phyloP scores from a whole-genome alignment of 2,113 vertebrate genomes.

The Ochotona princeps region DNA sequence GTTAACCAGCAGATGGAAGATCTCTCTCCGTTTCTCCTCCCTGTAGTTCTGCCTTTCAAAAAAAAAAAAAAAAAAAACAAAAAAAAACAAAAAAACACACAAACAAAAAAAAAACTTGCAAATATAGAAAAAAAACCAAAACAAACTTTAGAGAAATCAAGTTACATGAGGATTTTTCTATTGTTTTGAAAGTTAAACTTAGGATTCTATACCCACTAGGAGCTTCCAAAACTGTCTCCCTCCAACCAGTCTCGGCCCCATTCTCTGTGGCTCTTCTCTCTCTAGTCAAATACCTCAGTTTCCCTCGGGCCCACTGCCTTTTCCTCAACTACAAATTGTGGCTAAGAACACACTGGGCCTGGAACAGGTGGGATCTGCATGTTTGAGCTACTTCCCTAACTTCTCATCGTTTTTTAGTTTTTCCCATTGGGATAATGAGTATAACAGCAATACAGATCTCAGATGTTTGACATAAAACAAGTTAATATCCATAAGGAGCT shows the following conservation, averaged over 20 bases:
- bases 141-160: not conserved
- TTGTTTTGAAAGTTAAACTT: constrained; percentile 39
- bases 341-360: not conserved
- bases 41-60: too few species aligned
- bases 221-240: not conserved
- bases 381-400: constrained; percentile 27
- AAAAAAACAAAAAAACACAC: too few species aligned
- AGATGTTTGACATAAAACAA: constrained; percentile 50
- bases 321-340: not conserved
- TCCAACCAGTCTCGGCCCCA: not conserved
- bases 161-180: not conserved
- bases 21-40: too few species aligned
- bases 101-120: too few species aligned
- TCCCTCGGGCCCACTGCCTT: not conserved
- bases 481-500: constrained; percentile 41
- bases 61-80: not conserved
- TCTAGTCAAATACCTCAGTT: not conserved
- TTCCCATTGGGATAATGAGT: constrained; percentile 35
- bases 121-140: too few species aligned
- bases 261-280: not conserved
- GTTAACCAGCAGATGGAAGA: too few species aligned
- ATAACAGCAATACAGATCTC: constrained; percentile 13
- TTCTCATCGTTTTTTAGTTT: constrained; percentile 39
- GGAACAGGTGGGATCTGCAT: not conserved
- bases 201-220: not conserved